These are phyloP conservation scores for Lagopus leucura DNA, from an alignment of 2,113 vertebrate genomes.

Conservation along the genomic window DNA sequence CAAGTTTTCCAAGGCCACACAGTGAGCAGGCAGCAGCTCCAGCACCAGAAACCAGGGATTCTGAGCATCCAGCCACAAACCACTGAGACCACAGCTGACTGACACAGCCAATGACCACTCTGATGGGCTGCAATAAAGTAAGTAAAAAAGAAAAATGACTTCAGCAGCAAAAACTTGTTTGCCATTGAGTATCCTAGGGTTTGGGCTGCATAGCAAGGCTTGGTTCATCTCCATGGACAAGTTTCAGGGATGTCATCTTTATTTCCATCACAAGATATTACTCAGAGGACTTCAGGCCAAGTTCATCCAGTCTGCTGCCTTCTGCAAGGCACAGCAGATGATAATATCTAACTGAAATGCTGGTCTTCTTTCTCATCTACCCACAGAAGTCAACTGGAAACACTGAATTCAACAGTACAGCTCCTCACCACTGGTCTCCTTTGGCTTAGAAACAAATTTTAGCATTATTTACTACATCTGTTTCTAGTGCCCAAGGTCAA, in stretches of 20 bases:
- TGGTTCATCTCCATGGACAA: background rate
- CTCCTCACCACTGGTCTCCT: background rate
- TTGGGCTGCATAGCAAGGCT: background rate
- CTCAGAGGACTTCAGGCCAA: background rate
- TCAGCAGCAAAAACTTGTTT: background rate
- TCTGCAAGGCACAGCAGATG: background rate
- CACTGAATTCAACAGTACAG: background rate
- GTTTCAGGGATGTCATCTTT: background rate
- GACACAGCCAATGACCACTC: constrained; percentile 52
- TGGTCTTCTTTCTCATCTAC: background rate
- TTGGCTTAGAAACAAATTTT: constrained; percentile 9
- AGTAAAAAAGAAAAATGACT: background rate
- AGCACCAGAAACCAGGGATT: constrained; percentile 31
- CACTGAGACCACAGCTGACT: background rate
- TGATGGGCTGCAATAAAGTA: background rate
- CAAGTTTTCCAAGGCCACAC: constrained; percentile 61
- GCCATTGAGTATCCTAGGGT: background rate
- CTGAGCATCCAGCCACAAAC: constrained; percentile 31
- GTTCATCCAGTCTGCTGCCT: background rate
- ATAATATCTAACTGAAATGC: background rate
- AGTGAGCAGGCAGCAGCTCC: background rate
- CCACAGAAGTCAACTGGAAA: background rate
- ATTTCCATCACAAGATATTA: background rate
- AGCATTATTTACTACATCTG: background rate
- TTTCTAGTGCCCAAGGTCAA: constrained; percentile 15